phyloP scores from a whole-genome alignment of 1,140 invertebrate genomes.

The Bombus difficillimus region DNA sequence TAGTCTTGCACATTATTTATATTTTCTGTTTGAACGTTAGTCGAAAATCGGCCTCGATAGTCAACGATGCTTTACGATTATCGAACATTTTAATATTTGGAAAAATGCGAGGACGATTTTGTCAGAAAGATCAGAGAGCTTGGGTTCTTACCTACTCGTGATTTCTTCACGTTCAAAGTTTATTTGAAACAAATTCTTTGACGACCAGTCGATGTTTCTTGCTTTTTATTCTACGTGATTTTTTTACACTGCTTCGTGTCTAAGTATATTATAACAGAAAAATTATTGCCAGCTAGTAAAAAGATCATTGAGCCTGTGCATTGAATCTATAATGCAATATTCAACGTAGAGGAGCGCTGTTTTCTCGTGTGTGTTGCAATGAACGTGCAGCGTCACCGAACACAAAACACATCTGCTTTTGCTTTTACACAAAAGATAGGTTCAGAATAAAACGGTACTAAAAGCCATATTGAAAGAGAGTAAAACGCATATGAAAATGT shows the following conservation, averaged over 20 bases:
- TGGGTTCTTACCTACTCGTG: too few species aligned
- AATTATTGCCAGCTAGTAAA: not conserved
- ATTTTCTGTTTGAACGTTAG: not conserved
- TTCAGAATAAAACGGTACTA: not conserved
- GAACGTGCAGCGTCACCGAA: not conserved
- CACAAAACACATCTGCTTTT: not conserved
- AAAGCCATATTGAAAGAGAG: not conserved
- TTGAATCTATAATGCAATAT: not conserved
- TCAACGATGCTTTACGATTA: too few species aligned
- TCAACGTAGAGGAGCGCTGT: not conserved
- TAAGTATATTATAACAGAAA: not conserved
- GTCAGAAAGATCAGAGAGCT: too few species aligned
- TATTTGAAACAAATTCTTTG: too few species aligned
- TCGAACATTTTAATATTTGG: too few species aligned
- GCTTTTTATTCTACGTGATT: too few species aligned
- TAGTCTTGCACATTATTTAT: not conserved
- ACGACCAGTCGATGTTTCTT: too few species aligned
- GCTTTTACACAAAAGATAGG: not conserved
- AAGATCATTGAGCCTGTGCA: not conserved
- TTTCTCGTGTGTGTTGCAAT: not conserved
- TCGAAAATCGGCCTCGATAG: not conserved
- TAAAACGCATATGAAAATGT: too few species aligned
- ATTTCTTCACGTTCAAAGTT: too few species aligned
- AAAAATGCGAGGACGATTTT: too few species aligned
- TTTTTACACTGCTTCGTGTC: too few species aligned